Evolutionary conservation across 1,140 invertebrate genomes (phyloP).

Genomic region (Drosophila pallidifrons): DNA sequence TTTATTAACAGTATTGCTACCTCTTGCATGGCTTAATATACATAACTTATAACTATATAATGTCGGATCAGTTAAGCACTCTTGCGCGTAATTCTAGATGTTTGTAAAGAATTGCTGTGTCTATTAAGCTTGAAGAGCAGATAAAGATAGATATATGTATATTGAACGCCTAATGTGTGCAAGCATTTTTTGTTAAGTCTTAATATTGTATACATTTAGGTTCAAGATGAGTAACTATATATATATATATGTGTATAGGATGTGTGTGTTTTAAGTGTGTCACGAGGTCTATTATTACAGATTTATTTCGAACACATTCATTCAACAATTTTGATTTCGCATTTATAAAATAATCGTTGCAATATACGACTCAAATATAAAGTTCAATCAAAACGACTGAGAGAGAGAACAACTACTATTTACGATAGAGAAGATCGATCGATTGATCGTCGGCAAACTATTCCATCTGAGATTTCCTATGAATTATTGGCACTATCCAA

Average conservation of each 20-base stretch:
- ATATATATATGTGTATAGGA: slow-evolving; percentile 2
- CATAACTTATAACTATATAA: slow-evolving; percentile 23
- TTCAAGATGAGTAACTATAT: slow-evolving; percentile 27
- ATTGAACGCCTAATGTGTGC: neutral
- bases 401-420: slow-evolving; percentile 29
- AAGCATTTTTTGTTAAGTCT: slow-evolving; percentile 28
- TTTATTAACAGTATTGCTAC: slow-evolving; percentile 50
- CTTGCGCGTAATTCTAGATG: slow-evolving; percentile 11
- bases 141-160: neutral
- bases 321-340: slow-evolving; percentile 21
- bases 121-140: slow-evolving; percentile 6
- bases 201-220: slow-evolving; percentile 22
- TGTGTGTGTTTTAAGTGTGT: slow-evolving; percentile 3
- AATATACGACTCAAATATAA: neutral
- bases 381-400: slow-evolving; percentile 15
- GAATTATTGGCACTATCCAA: slow-evolving; percentile 48
- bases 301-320: slow-evolving; percentile 32
- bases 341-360: slow-evolving; percentile 21
- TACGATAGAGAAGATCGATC: slow-evolving; percentile 21
- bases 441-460: slow-evolving; percentile 17
- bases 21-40: slow-evolving; percentile 34
- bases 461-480: slow-evolving; percentile 50
- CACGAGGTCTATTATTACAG: slow-evolving; percentile 25
- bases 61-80: slow-evolving; percentile 32
- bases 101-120: slow-evolving; percentile 13